Percentiles rank a stretch among this genome's conserved stretches.
phyloP scores from a whole-genome alignment of 2,797 vertebrate species.

The Babyrousa celebensis region DNA sequence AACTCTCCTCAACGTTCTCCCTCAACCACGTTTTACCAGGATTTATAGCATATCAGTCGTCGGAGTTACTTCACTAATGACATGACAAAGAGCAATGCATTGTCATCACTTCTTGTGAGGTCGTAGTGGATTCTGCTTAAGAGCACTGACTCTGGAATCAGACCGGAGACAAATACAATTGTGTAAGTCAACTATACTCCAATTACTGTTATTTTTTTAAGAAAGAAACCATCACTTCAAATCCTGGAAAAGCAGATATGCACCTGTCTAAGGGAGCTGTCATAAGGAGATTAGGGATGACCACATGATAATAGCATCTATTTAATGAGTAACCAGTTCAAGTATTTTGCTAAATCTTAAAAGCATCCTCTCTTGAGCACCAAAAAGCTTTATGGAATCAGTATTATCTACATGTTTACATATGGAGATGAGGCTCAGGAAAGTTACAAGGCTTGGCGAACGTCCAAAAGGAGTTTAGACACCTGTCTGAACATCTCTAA shows the following conservation, averaged over 20 bases:
- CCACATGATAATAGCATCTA: neutral
- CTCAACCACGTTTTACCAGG: neutral
- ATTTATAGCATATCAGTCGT: neutral
- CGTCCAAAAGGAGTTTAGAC: neutral
- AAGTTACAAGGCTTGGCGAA: neutral
- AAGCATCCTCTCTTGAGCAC: neutral
- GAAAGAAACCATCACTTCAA: neutral
- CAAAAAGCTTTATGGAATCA: neutral
- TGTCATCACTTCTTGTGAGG: neutral
- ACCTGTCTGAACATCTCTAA: neutral
- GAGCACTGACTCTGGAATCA: neutral
- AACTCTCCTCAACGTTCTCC: neutral
- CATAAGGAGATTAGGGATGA: neutral
- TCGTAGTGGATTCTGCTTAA: neutral
- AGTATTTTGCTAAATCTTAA: conserved; percentile 27
- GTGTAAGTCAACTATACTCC: no score
- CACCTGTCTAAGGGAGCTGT: neutral
- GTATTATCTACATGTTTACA: neutral
- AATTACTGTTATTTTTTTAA: no score
- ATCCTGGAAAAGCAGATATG: neutral
- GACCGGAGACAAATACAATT: no score
- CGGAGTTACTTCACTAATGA: neutral
- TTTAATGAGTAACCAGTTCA: neutral
- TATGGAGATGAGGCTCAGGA: neutral
- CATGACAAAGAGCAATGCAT: neutral